Percentiles rank a stretch among this genome's conserved stretches.
These are phyloP conservation scores for Sceloporus tristichus DNA, from an alignment of 2,113 vertebrate genomes.

Conservation along the genomic window DNA sequence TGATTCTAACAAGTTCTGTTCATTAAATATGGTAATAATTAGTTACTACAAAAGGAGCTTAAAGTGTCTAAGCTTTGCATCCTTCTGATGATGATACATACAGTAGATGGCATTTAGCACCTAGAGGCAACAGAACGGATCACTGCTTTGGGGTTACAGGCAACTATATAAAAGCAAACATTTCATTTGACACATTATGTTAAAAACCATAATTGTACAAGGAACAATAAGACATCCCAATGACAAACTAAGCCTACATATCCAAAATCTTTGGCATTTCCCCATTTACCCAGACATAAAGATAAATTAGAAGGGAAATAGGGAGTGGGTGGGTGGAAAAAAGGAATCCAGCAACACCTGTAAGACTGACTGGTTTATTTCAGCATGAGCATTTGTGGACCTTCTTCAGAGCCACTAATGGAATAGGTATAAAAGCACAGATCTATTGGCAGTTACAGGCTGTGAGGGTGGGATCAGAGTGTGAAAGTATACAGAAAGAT, in stretches of 20 bases:
- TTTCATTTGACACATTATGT: slow-evolving; percentile 10
- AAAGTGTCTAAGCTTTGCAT: background rate
- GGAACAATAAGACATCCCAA: slow-evolving; percentile 13
- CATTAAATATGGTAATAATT: slow-evolving; percentile 37
- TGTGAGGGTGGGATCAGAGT: too few species aligned
- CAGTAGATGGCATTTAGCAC: slow-evolving; percentile 27
- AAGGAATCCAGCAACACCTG: too few species aligned
- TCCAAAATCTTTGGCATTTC: too few species aligned
- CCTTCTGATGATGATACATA: slow-evolving; percentile 21
- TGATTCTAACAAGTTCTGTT: slow-evolving; percentile 26
- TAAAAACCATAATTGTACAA: slow-evolving; percentile 50
- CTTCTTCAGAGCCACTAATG: too few species aligned
- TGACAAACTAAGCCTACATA: background rate
- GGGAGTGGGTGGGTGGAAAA: too few species aligned
- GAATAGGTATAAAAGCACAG: too few species aligned
- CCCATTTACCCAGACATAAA: too few species aligned
- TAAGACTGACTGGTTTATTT: too few species aligned
- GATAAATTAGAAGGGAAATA: too few species aligned
- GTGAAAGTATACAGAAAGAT: too few species aligned
- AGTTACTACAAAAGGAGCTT: background rate
- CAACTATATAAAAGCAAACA: slow-evolving; percentile 59
- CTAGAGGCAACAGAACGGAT: slow-evolving; percentile 36
- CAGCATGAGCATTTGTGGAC: too few species aligned
- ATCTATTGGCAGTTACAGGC: too few species aligned
- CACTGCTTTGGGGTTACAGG: slow-evolving; percentile 25